Evolutionary conservation across 92 coral and sea anemone species (phyloP), one percentile per base, ranked within the genome.

Genomic region (Zoanthus sociatus): DNA sequence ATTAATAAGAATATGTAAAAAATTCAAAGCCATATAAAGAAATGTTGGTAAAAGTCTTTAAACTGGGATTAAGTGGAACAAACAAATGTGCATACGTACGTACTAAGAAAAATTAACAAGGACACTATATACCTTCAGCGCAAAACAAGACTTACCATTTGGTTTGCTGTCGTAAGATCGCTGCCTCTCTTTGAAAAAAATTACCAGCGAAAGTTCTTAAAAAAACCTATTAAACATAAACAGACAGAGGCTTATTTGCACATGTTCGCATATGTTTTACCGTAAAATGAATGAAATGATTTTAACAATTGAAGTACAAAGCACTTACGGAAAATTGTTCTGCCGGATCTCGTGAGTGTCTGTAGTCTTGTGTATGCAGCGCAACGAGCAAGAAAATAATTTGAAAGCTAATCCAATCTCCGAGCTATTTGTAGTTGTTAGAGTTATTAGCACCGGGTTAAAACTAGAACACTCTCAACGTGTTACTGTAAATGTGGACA

Each of bases 401-500:
- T n/a, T 4, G 44, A 69, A 21, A 71, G 67, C 26, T 45, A 18
- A 46, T 46, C 58, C 8, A 18, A 71, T 64, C 58, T 64, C 44
- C 66, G 73, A 30, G 21, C 60, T 63, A 67, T 18, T 14, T 48
- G 61, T 53, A 37, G 54, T 31, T 37, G 33, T n/a, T 54, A 30
- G 50, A 20, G 73, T 48, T 67, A 12, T 68, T 47, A 44, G 72
- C 46, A 69, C 50, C 54, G 30, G 61, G 84, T 9, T 61, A 37
- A 37, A 37, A 37, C 48, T 18, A 60, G 73, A 20, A 12, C 64
- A 71, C 55, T 33, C 17, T 20, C 67, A 54, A 66, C 85, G 47
- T 12, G 63, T 64, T 79, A 61, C 60, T 79, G 84, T 58, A 47
- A 81, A 81, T 81, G 75, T 81, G 64, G 74, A 63, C 85, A 17